Evolutionary conservation across 2,888 invertebrate genomes (phyloP).

Genomic region (Cryptocephalus primarius): DNA sequence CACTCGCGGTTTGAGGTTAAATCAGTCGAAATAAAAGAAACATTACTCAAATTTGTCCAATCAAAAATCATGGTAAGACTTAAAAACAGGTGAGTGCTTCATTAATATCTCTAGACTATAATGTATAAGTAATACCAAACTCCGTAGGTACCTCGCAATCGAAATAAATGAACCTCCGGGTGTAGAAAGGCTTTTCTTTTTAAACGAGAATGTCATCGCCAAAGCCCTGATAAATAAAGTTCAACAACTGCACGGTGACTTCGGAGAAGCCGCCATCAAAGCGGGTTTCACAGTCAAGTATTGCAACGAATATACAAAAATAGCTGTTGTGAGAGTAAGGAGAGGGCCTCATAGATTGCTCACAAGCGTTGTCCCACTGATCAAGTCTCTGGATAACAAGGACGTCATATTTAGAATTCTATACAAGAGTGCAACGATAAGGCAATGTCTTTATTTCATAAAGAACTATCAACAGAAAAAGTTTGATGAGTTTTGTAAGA

Average conservation of each 20-base stretch:
- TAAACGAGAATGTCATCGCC: slow-evolving; percentile 29
- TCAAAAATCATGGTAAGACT: slow-evolving; percentile 24
- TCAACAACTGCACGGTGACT: slow-evolving; percentile 63
- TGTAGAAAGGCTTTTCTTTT: too few relatives aligned
- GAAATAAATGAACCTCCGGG: slow-evolving; percentile 43
- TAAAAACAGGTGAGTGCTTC: slow-evolving; percentile 25
- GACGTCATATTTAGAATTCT: slow-evolving; percentile 52
- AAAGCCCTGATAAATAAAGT: slow-evolving; percentile 50
- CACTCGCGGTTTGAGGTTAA: too few relatives aligned
- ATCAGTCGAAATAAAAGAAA: too few relatives aligned
- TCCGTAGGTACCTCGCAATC: slow-evolving; percentile 55
- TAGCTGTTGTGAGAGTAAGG: slow-evolving; percentile 59
- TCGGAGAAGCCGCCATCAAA: slow-evolving; percentile 58
- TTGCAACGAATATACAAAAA: slow-evolving; percentile 64
- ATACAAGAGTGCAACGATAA: slow-evolving; percentile 68
- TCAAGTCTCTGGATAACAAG: slow-evolving; percentile 54
- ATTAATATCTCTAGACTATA: neutral
- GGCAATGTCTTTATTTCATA: slow-evolving; percentile 67
- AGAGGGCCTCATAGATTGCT: slow-evolving; percentile 68
- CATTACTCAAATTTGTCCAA: too few relatives aligned
- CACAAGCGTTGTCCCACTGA: slow-evolving; percentile 54
- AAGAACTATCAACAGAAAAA: slow-evolving; percentile 55
- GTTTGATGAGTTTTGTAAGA: slow-evolving; percentile 51
- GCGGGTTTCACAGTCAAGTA: slow-evolving; percentile 68
- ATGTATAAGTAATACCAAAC: neutral